Conservation (phyloP, 2,888 invertebrate genomes). For the Hydrotaea cyrtoneurina region DNA sequence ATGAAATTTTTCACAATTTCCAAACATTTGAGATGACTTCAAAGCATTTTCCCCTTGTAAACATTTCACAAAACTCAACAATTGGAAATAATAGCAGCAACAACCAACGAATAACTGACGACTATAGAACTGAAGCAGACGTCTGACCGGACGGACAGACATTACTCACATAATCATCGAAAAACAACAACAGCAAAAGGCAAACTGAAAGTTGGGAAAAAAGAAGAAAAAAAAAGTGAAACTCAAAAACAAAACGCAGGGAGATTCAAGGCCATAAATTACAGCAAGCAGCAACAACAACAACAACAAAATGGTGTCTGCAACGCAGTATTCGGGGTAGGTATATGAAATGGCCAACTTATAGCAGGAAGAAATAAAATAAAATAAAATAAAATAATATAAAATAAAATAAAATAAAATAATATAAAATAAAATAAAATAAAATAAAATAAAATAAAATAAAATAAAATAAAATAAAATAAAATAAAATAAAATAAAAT, state of each 20-base stretch:
- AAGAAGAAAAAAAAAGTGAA: background rate
- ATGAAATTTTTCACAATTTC: conserved; percentile 7
- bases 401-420: no score
- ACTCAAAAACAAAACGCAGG: background rate
- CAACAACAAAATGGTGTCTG: conserved; percentile 13
- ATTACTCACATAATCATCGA: background rate
- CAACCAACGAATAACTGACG: background rate
- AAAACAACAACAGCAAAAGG: background rate
- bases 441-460: no score
- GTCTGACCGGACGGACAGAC: background rate
- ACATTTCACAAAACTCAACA: conserved; percentile 2
- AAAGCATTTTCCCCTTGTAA: no score
- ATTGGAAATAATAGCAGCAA: background rate
- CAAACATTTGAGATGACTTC: background rate
- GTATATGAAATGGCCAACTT: background rate
- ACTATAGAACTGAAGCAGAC: background rate
- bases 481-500: no score
- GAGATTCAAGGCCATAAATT: conserved; percentile 53
- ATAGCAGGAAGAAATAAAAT: no score
- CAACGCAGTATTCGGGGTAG: conserved; percentile 1
- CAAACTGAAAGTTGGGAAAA: conserved; percentile 19
- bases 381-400: no score
- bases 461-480: no score
- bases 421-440: no score
- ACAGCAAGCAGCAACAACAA: conserved; percentile 13